Evolutionary conservation across 2,888 invertebrate genomes (phyloP).

Genomic region (Crossocerus cetratus): DNA sequence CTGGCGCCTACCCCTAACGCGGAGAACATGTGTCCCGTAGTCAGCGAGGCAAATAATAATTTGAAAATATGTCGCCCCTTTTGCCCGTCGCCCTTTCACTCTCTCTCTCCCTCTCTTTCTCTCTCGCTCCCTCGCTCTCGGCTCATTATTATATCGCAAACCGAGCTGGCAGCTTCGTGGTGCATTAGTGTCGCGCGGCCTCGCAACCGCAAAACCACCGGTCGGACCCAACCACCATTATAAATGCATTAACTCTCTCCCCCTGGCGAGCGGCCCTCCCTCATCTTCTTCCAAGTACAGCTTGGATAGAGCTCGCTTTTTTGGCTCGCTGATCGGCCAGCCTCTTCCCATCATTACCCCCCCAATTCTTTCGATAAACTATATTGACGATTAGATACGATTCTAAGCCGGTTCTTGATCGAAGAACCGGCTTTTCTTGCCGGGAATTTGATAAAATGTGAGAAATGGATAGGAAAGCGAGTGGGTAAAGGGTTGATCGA

Average conservation of each 20-base stretch:
- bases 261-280: constrained; percentile 37
- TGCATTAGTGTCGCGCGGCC: constrained; percentile 64
- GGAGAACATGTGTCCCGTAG: constrained; percentile 60
- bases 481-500: neutral
- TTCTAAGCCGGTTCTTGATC: no score
- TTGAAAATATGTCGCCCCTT: constrained; percentile 72
- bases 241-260: constrained; percentile 72
- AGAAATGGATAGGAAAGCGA: no score
- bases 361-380: no score
- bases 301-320: no score
- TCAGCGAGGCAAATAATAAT: constrained; percentile 69
- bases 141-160: constrained; percentile 48
- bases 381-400: no score
- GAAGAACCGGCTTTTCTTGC: no score
- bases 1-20: constrained; percentile 10
- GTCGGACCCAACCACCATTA: constrained; percentile 69
- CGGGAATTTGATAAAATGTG: no score
- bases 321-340: no score
- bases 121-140: constrained; percentile 41
- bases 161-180: constrained; percentile 48
- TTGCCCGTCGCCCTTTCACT: constrained; percentile 31
- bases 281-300: constrained; percentile 14
- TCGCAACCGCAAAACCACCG: constrained; percentile 66
- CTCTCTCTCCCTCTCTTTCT: constrained; percentile 38
- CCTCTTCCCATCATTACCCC: no score